Base-by-base conservation (phyloP, 1,140 invertebrate species). In the Diorhabda carinulata region DNA sequence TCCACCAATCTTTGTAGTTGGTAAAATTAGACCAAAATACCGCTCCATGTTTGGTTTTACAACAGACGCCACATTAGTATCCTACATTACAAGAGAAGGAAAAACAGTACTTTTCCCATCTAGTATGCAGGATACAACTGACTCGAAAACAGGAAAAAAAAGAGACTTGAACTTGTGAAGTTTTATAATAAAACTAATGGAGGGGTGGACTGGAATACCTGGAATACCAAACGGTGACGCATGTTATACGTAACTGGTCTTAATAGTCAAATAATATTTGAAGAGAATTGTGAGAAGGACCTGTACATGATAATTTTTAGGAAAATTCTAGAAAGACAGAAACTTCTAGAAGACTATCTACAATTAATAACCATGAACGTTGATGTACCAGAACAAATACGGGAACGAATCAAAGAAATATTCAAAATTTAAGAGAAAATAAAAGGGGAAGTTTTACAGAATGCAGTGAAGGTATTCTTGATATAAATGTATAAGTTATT, bases 1-100 rank as follows among this genome's bases (percentile, higher is more conserved):
- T 65, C 68, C 61, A 41, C 7, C 56, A 40, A 73, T 70, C 65
- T 77, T 80, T 6, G 68, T 63, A 65, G n/a, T 56, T 43, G 45
- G 61, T 59, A 62, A 60, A n/a, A 40, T 42, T 56, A 10, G 68
- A 65, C 57, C 43, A 56, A 47, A 43, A 52, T 45, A 61, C 9
- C 5, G 41, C 56, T 61, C 40, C n/a, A 64, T 64, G 41, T 69
- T 69, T n/a, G 61, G 3, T 45, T 64, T 42, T 45, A 56, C 61
- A 69, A 43, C 10, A 64, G 45, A 69, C 3, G 56, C 1, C 56
- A 69, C 61, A 9, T 64, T 64, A 40, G 56, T 64, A 43, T 69
- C 61, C 56, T 57, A 7, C 43, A 58, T 69, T 64, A 61, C 5
- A 42, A 41, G 57, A 69, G 57, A 68, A 47, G 10, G 60, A 3